A percentile compares a stretch with the other conserved stretches of the same genome.
Conservation (phyloP, 2,888 invertebrate genomes). For the Lasioglossum calceatum region DNA sequence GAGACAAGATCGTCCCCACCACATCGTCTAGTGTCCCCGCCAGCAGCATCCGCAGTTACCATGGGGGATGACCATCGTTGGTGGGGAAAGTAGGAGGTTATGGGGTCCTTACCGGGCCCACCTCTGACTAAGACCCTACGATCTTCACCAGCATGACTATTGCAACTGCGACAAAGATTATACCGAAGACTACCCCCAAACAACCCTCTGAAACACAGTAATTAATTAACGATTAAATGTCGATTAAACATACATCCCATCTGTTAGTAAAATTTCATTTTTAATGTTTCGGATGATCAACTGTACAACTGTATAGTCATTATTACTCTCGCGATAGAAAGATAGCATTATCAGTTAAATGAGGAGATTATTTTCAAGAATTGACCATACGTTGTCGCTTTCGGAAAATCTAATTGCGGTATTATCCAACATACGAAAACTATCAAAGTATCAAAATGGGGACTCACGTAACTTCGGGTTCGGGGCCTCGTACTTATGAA, state of each 20-base stretch:
- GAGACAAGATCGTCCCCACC: too few species aligned
- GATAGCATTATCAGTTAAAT: background rate
- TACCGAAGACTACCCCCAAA: accelerated
- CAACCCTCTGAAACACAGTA: background rate
- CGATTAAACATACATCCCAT: background rate
- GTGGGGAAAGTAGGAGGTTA: too few species aligned
- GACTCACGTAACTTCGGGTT: background rate
- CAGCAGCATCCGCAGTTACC: too few species aligned
- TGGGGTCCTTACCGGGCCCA: too few species aligned
- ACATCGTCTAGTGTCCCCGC: too few species aligned
- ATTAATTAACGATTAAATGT: background rate
- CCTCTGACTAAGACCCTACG: accelerated
- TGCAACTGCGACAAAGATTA: accelerated
- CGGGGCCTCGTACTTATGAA: background rate
- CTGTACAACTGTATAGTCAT: background rate
- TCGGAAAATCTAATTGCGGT: too few species aligned
- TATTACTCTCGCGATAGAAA: background rate
- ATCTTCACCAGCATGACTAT: background rate
- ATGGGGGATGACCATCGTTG: too few species aligned
- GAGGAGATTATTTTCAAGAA: background rate
- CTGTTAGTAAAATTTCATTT: background rate
- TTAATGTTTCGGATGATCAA: background rate
- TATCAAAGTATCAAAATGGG: background rate
- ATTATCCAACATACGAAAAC: background rate
- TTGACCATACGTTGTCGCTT: background rate